A percentile compares a stretch with the other conserved stretches of the same genome.
These are phyloP conservation scores for Byasa hedistus DNA, from an alignment of 2,888 invertebrate species.

Conservation along the genomic window DNA sequence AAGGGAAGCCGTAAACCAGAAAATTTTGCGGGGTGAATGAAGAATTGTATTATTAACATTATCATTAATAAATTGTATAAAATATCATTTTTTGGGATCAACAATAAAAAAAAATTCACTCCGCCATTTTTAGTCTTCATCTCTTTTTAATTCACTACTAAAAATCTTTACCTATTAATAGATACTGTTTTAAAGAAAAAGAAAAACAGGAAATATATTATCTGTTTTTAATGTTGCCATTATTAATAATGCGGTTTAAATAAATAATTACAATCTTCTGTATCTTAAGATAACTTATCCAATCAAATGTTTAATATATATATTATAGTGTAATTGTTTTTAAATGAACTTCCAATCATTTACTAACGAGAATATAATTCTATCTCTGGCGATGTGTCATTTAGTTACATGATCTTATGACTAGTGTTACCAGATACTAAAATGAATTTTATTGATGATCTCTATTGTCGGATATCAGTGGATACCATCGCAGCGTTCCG, in stretches of 20 bases:
- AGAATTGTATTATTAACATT: no score
- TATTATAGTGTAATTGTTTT: background rate
- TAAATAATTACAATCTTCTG: background rate
- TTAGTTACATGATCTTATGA: background rate
- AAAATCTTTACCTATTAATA: background rate
- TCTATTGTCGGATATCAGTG: no score
- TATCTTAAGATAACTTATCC: background rate
- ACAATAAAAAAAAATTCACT: no score
- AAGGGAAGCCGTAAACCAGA: no score
- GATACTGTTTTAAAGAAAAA: background rate
- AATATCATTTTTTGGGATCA: no score
- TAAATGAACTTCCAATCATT: background rate
- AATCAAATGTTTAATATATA: background rate
- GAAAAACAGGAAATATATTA: background rate
- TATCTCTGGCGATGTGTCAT: background rate
- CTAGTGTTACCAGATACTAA: slow-evolving; percentile 13
- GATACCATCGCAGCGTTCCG: no score
- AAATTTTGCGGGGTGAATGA: no score
- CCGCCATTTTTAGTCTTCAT: no score
- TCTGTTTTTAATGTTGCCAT: background rate
- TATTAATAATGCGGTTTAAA: background rate
- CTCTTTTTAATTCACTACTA: no score
- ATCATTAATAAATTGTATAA: no score
- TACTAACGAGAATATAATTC: background rate
- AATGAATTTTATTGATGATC: background rate